Evolutionary conservation across 2,797 vertebrate species (phyloP).

Genomic region (Anguilla anguilla): DNA sequence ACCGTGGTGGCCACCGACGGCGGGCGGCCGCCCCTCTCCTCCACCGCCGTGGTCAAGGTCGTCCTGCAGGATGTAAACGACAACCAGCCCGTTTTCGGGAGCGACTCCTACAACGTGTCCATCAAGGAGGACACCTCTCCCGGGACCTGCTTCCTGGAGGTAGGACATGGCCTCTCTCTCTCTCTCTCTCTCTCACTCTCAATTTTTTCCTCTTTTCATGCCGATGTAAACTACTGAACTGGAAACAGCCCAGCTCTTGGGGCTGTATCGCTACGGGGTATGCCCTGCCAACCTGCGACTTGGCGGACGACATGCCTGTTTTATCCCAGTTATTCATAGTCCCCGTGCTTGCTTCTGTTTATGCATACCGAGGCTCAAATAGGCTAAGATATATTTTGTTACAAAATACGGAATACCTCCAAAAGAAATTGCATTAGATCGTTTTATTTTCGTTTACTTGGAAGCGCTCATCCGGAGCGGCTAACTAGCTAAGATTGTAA

Average conservation of each 20-base stretch:
- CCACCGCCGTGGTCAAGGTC: conserved; percentile 86
- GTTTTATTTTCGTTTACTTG: background rate
- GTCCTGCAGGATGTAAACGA: conserved; percentile 93
- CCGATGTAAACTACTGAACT: background rate
- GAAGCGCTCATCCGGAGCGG: no score
- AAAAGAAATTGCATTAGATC: background rate
- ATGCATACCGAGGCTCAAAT: background rate
- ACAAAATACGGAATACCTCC: background rate
- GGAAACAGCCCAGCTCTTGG: background rate
- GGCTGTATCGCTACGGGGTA: background rate
- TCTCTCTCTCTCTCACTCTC: conserved; percentile 20
- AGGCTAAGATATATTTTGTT: background rate
- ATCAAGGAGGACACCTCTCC: conserved; percentile 86
- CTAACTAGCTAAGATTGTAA: background rate
- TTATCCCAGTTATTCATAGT: background rate
- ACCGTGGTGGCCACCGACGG: conserved; percentile 88
- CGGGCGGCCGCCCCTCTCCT: conserved; percentile 83
- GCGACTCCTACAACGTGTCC: conserved; percentile 86
- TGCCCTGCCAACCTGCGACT: background rate
- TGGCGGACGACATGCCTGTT: background rate
- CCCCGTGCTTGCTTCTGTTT: background rate
- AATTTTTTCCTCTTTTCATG: background rate
- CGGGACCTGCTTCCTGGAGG: conserved; percentile 95
- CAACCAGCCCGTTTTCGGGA: conserved; percentile 88
- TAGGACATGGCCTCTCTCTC: conserved; percentile 56